These are phyloP conservation scores for Bettongia penicillata DNA, from an alignment of 2,113 vertebrate genomes.

Conservation along the genomic window DNA sequence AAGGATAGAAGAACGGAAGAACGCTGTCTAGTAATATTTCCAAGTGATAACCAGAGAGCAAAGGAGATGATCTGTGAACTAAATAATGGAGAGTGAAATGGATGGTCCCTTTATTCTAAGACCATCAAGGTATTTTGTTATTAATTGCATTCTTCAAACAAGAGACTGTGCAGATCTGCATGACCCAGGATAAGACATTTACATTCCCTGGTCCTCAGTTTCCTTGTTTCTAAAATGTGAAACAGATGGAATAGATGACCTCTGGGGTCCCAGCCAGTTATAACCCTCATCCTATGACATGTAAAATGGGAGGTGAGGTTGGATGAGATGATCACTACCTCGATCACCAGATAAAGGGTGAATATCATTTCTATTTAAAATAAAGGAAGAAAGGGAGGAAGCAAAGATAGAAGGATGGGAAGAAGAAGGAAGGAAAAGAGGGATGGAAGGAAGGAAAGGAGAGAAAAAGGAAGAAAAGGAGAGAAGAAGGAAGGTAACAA, in stretches of 20 bases:
- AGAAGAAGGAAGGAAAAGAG: too few species aligned
- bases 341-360: neutral
- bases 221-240: neutral
- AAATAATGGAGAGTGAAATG: neutral
- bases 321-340: neutral
- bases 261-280: neutral
- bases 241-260: neutral
- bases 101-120: neutral
- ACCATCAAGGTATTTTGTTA: constrained; percentile 3
- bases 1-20: neutral
- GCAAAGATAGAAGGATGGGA: too few species aligned
- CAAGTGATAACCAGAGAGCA: neutral
- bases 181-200: neutral
- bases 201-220: neutral
- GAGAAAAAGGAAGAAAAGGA: neutral
- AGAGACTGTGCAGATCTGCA: neutral
- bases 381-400: neutral
- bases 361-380: neutral
- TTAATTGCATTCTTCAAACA: neutral
- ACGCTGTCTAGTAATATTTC: neutral
- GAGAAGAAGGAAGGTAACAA: too few species aligned
- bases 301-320: neutral
- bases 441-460: neutral
- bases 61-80: neutral
- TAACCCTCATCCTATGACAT: neutral